phyloP scores from a whole-genome alignment of 1,140 invertebrate species.

The Dendroctonus ponderosae region DNA sequence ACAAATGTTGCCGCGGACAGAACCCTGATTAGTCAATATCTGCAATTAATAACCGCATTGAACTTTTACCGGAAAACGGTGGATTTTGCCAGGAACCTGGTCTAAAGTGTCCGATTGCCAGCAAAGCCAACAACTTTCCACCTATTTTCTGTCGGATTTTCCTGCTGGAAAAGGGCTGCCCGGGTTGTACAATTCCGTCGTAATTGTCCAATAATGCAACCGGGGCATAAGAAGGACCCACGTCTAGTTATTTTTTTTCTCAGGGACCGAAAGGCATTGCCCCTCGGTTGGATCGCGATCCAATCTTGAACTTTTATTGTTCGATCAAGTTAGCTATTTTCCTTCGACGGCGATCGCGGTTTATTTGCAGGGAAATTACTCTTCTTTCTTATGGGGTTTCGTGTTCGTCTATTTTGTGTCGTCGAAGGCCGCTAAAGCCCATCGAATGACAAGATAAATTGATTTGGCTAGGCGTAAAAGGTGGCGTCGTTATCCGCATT shows the following conservation, averaged over 20 bases:
- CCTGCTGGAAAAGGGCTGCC: no score
- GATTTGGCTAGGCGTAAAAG: no score
- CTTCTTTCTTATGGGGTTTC: background rate
- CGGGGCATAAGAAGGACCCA: constrained; percentile 8
- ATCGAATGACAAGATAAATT: no score
- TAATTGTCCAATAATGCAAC: background rate
- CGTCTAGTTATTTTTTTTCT: constrained; percentile 22
- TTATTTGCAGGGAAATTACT: constrained; percentile 20
- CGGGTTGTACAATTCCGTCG: background rate
- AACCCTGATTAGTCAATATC: no score
- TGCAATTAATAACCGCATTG: background rate
- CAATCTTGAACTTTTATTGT: constrained; percentile 24
- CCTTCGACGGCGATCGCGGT: constrained; percentile 9
- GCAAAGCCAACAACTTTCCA: no score
- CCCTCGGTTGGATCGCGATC: constrained; percentile 13
- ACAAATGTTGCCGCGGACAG: background rate
- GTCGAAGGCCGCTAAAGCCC: no score
- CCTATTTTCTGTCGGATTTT: no score
- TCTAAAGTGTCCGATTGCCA: background rate
- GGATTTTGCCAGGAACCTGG: background rate
- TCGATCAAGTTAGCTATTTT: constrained; percentile 13
- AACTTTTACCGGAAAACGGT: background rate
- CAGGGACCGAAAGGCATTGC: constrained; percentile 8
- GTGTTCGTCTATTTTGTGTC: no score
- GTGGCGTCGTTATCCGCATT: no score